Evolutionary conservation across 2,797 vertebrate species (phyloP).

Genomic region (Xiphophorus birchmanni): DNA sequence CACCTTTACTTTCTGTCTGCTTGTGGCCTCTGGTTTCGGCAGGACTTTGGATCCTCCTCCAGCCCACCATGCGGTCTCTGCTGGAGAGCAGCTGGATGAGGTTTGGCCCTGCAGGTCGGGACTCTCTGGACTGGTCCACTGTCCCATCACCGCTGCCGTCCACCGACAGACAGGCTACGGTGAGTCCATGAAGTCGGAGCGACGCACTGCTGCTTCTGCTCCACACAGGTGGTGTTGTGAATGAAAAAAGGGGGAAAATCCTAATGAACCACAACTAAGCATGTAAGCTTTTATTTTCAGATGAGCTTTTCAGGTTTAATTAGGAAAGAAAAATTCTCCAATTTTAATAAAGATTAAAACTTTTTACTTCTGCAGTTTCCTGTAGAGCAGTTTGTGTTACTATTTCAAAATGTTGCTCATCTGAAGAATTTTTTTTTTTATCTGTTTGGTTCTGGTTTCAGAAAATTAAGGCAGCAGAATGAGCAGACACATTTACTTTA

Average conservation of each 20-base stretch:
- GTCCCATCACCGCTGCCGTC: slow-evolving; percentile 81
- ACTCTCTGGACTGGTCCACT: slow-evolving; percentile 87
- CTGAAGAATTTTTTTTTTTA: background rate
- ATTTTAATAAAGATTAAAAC: background rate
- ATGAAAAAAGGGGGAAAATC: background rate
- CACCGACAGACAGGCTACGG: slow-evolving; percentile 83
- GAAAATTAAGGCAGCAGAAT: background rate
- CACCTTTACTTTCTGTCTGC: background rate
- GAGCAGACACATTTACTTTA: background rate
- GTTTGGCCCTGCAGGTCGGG: slow-evolving; percentile 88
- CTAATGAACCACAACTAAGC: background rate
- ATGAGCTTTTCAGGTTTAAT: background rate
- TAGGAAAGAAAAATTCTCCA: background rate
- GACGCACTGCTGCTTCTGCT: background rate
- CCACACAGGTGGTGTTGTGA: background rate
- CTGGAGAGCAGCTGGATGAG: slow-evolving; percentile 88
- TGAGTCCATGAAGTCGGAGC: slow-evolving; percentile 63
- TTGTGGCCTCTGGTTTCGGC: slow-evolving; percentile 30
- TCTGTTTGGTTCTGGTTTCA: background rate
- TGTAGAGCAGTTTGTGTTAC: background rate
- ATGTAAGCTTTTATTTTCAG: background rate
- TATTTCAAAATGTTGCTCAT: background rate
- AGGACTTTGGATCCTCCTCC: slow-evolving; percentile 44
- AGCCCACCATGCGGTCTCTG: slow-evolving; percentile 82
- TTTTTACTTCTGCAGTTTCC: background rate